Base-by-base conservation (phyloP, 2,797 vertebrate species). In the Furcifer pardalis region DNA sequence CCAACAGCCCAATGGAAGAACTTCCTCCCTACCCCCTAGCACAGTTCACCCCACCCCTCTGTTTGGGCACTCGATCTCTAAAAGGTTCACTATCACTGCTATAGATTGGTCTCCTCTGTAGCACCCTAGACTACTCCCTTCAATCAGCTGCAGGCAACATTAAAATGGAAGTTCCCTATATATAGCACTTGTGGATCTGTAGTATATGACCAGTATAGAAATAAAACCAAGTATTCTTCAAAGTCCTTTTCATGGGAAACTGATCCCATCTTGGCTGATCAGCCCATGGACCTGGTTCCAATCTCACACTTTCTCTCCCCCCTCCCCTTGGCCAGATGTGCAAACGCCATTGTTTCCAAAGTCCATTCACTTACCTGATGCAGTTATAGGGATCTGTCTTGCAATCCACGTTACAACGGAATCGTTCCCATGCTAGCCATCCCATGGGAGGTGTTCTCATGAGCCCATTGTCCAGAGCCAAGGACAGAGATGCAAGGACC, bases 371-470 rank as follows among this genome's bases (percentile, higher is more conserved):
- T 86, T 90, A 96, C 98, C 97, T 97, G 95, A 99, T 98, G 88
- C 98, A 99, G 93, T 98, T 98, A 86, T 95, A 95, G 5, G 98
- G 97, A 90, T 98, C 98, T 12, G 88, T 19, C 0, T 92, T 79
- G 89, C 98, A 99, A 95, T 99, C 92, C 1, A 93, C 95, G 91
- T 98, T 96, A 84, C 98, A 99, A 91, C 98, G 97, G 89, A 96
- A 99, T 7, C 98, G 96, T 77, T 99, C 98, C 98, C 98, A 99
- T 40, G 98, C 95, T 94, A 99, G 86, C 98, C 98, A 99, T 87
- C 98, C 98, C 98, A 99, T 99, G 5, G 98, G 97, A 30, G 98
- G 98, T 0, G 94, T 97, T 90, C 81, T 95, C 92, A 98, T 97
- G 84, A 98, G 90, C 12, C 98, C 98, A 25, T 99, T 99, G 83